Base-by-base conservation (phyloP, 2,113 vertebrate genomes). In the Toxostoma redivivum region DNA sequence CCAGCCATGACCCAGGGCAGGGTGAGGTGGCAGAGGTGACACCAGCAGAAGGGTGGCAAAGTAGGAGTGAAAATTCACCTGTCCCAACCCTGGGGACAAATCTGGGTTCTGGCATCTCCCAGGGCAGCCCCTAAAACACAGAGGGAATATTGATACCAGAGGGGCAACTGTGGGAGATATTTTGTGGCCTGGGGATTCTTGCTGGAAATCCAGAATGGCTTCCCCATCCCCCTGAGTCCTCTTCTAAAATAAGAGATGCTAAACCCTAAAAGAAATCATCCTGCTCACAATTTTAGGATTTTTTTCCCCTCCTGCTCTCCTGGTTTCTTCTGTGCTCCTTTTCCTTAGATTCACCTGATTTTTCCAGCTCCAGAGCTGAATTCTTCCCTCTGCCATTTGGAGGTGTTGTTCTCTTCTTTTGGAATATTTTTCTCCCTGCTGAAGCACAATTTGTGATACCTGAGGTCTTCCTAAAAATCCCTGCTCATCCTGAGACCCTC, bases 151-250 rank as follows among this genome's bases (percentile, higher is more conserved):
- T 79, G 58, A 45, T 31, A 44, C 35, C 87, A 87, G 77, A 44
- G 67, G 90, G 40, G 31, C 6, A 45, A 8, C 40, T 23, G 19
- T 57, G 92, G 72, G 90, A 93, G 87, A 67, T 40, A 37, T 86
- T 83, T 11, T 20, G 37, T 0, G 1, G 54, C 37, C 70, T 91
- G 81, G 73, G 70, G 64, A 37, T 0, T 0, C 7, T 81, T 78
- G 65, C 64, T 71, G 28, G 42, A 53, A 60, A 70, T 53, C 31
- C n/a, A 17, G 13, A 21, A 20, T 12, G 45, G 40, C 61, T 44
- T 92, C 42, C 20, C 4, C 28, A 3, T 35, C 56, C 53, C 7
- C 23, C 66, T 38, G 15, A 25, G 3, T 51, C 27, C 12, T 4
- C 11, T 54, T 66, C 54, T 56, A 61, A 57, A 83, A 18, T 1